A percentile compares a stretch with the other conserved stretches of the same genome.
Evolutionary conservation across 2,113 vertebrate genomes (phyloP).

Genomic region (Paraplagusia blochii): DNA sequence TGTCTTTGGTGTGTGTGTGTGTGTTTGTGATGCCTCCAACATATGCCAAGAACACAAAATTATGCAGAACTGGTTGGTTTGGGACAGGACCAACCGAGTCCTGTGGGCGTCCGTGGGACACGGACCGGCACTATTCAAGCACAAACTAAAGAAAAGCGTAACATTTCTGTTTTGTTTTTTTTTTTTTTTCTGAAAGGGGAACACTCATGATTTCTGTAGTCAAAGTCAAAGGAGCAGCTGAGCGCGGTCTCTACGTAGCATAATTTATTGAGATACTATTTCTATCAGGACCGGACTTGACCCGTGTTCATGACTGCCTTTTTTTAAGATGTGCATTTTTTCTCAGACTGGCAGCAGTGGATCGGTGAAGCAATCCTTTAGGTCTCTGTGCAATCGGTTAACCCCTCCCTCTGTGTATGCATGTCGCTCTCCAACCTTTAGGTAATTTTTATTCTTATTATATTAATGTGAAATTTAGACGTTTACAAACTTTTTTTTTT

Average conservation of each 20-base stretch:
- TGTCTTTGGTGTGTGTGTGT: constrained; percentile 25
- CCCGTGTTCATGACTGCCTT: not conserved
- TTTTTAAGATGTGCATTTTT: constrained; percentile 1
- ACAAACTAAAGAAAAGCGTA: constrained; percentile 26
- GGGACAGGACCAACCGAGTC: constrained; percentile 77
- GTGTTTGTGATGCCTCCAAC: constrained; percentile 43
- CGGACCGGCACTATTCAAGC: constrained; percentile 42
- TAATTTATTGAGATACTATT: constrained; percentile 50
- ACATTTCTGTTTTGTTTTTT: constrained; percentile 13
- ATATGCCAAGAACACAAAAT: constrained; percentile 81
- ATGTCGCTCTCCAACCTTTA: not conserved
- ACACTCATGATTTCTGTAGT: not conserved
- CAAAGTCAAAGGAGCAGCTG: constrained; percentile 36
- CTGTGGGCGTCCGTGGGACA: constrained; percentile 31
- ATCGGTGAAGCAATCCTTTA: not conserved
- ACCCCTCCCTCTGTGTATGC: not conserved
- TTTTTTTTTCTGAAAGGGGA: not conserved
- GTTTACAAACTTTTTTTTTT: constrained; percentile 34
- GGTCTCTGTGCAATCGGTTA: not conserved
- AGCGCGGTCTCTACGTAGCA: constrained; percentile 45
- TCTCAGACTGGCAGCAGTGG: not conserved
- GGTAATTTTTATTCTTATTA: not conserved
- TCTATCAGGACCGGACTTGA: constrained; percentile 2
- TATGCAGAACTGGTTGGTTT: constrained; percentile 77
- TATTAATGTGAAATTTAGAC: constrained; percentile 25